These are phyloP conservation scores for Cynaeus angustus DNA, from an alignment of 2,888 invertebrate genomes.

Conservation along the genomic window DNA sequence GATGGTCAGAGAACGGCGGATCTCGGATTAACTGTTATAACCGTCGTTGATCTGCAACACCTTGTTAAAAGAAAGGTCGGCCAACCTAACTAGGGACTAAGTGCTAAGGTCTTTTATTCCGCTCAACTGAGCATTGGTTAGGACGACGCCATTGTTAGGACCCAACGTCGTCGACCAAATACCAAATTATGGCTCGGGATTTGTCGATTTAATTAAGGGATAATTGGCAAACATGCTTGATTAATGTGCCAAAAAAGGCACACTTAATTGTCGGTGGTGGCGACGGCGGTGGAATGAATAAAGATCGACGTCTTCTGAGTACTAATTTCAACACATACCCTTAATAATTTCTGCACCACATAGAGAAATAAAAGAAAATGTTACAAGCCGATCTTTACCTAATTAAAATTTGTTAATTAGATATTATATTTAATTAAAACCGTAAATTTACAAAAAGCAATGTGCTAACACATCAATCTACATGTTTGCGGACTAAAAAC, in stretches of 20 bases:
- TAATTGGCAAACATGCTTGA: slow-evolving; percentile 52
- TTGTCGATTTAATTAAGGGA: slow-evolving; percentile 55
- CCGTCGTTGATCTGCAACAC: slow-evolving; percentile 34
- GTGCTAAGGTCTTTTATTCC: slow-evolving; percentile 48
- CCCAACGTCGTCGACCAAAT: slow-evolving; percentile 51
- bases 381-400: no score
- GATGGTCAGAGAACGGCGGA: slow-evolving; percentile 28
- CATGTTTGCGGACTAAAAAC: no score
- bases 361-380: no score
- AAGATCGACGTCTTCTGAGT: not conserved
- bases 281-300: not conserved
- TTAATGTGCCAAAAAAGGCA: slow-evolving; percentile 24
- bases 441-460: no score
- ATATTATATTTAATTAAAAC: no score
- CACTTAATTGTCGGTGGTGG: slow-evolving; percentile 8
- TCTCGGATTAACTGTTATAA: slow-evolving; percentile 36
- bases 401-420: no score
- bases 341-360: no score
- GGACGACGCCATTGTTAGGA: slow-evolving; percentile 47
- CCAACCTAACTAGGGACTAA: slow-evolving; percentile 48
- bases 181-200: slow-evolving; percentile 53
- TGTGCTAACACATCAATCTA: no score
- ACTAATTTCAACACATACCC: no score
- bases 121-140: slow-evolving; percentile 53
- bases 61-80: slow-evolving; percentile 52